Evolutionary conservation across 2,113 vertebrate genomes (phyloP).

Genomic region (Burhinus bistriatus): DNA sequence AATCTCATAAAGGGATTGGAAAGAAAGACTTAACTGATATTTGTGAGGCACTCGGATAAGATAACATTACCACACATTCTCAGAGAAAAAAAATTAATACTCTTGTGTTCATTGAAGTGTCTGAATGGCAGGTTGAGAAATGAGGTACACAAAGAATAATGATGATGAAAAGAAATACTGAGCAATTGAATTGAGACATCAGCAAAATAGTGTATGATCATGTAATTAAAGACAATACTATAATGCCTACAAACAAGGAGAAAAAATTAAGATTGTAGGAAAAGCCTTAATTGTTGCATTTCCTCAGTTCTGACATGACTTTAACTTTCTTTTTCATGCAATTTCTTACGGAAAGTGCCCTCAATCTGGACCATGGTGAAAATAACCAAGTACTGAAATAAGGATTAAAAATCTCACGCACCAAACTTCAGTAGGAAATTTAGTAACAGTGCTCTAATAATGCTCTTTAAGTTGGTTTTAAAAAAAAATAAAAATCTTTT

Average conservation of each 20-base stretch:
- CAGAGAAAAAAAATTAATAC: constrained; percentile 43
- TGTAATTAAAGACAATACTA: constrained; percentile 56
- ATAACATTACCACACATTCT: constrained; percentile 4
- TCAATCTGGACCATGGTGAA: not conserved
- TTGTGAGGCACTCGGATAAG: constrained; percentile 39
- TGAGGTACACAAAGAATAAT: constrained; percentile 53
- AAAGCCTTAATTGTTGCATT: constrained; percentile 37
- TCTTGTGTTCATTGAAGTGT: constrained; percentile 56
- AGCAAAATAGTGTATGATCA: constrained; percentile 59
- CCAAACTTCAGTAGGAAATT: not conserved
- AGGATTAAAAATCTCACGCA: not conserved
- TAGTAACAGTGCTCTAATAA: not conserved
- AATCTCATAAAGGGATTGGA: constrained; percentile 1
- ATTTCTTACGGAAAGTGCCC: not conserved
- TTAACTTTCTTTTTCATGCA: not conserved
- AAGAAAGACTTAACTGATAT: constrained; percentile 52
- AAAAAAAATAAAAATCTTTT: not conserved
- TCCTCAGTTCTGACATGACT: not conserved
- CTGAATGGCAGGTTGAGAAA: constrained; percentile 66
- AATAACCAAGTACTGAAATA: not conserved
- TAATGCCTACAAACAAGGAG: constrained; percentile 46
- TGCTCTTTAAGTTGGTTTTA: not conserved
- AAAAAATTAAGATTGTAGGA: constrained; percentile 39
- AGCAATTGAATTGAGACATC: constrained; percentile 52
- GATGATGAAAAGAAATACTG: constrained; percentile 56